Evolutionary conservation across 2,797 vertebrate genomes (phyloP), one percentile per base, ranked within the genome.

Genomic region (Orestias chungarensis): DNA sequence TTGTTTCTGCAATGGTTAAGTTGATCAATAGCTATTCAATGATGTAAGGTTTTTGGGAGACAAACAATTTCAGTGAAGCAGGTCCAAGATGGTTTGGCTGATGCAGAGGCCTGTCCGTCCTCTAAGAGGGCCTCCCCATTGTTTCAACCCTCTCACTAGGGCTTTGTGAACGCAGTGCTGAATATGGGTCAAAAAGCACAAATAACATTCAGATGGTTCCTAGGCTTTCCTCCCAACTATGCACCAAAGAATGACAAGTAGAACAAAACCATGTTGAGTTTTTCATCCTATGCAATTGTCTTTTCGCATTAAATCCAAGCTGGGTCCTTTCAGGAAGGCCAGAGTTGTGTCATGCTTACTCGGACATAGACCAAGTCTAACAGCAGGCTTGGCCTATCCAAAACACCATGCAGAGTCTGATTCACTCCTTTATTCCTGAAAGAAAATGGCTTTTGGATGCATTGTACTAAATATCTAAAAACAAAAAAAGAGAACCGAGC

Each of bases 171-270:
- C 91, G 90, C 90, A 83, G 89, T 92, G 90, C 90, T 92, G 93
- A 93, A 94, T 93, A 94, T 93, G 91, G 91, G 90, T 93, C 84
- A 91, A 91, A 92, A 93, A 91, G 88, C 89, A 92, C 93, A 95
- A 94, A 93, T 88, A 93, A 93, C 92, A 93, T 94, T 94, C 91
- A 94, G 87, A 94, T 92, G 94, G 93, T 93, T 95, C 92, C 94
- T 94, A 93, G 90, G 94, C 90, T 94, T 88, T 93, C 83, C 88
- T 91, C 89, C 84, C 89, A 94, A 92, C 92, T 93, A 93, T 93
- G 93, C 90, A 84, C 88, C 83, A 90, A 92, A 92, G 91, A 94
- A 95, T 95, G 94, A 95, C 94, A 95, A 93, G 93, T 92, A 90
- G 89, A 93, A 94, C 91, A 95, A 93, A 94, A 93, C 89, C 94